phyloP scores from a whole-genome alignment of 2,888 invertebrate species.

The Cheilosia vulpina region DNA sequence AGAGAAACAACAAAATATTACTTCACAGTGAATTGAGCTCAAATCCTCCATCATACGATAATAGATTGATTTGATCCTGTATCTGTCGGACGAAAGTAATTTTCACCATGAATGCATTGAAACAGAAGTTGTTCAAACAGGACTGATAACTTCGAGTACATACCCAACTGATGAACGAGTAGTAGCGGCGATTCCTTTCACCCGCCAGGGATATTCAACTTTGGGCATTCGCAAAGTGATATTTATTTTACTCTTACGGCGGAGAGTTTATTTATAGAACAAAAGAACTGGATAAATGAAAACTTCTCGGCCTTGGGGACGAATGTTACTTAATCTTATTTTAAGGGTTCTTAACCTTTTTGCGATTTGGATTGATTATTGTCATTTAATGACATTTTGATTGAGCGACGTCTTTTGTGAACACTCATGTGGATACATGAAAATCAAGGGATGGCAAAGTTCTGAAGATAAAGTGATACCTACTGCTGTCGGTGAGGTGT shows the following conservation, averaged over 20 bases:
- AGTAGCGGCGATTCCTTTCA: neutral
- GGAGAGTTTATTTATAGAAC: conserved; percentile 19
- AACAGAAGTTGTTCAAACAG: neutral
- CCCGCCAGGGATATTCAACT: conserved; percentile 23
- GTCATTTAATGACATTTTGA: conserved; percentile 39
- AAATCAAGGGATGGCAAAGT: too few relatives aligned
- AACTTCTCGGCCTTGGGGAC: neutral
- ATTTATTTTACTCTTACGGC: conserved; percentile 17
- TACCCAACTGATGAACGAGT: too few relatives aligned
- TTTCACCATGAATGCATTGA: conserved; percentile 31
- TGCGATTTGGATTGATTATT: conserved; percentile 10
- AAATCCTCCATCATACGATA: too few relatives aligned
- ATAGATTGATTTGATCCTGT: neutral
- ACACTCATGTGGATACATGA: neutral
- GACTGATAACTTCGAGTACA: neutral
- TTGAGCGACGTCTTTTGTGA: conserved; percentile 36
- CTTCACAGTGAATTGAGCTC: too few relatives aligned
- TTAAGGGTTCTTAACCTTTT: conserved; percentile 20
- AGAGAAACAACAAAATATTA: too few relatives aligned
- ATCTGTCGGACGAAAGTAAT: conserved; percentile 13
- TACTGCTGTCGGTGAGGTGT: too few relatives aligned
- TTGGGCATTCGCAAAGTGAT: neutral
- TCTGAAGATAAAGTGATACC: too few relatives aligned
- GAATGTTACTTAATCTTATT: conserved; percentile 23
- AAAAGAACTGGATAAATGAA: conserved; percentile 22